Evolutionary conservation across 2,113 vertebrate genomes (phyloP), one percentile per base, ranked within the genome.

Genomic region (Conger conger): DNA sequence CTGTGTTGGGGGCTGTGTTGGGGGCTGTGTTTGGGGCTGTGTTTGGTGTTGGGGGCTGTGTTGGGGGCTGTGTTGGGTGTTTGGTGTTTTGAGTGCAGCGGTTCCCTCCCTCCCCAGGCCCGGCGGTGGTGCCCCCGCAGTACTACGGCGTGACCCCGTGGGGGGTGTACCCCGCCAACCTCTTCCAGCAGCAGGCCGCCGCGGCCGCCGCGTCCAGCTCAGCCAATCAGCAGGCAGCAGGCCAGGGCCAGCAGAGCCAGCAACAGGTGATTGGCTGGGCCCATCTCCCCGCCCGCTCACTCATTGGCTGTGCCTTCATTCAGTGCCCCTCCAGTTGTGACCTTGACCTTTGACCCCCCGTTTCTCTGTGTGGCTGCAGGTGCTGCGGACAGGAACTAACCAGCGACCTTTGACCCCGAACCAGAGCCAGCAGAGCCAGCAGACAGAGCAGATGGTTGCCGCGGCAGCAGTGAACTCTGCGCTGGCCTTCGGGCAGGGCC

Each of bases 131-230:
- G 88, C 98, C 98, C 89, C 98, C 96, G 87, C 98, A 99, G 93
- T 99, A 99, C 94, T 99, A 99, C 0, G 98, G 98, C 82, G 98
- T 99, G 54, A 98, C 97, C 0, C 98, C 98, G 15, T 99, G 98
- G 98, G 98, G 98, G 11, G 98, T 99, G 45, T 99, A 99, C 85
- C 98, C 98, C 30, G 98, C 98, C 89, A 99, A 97, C 86, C 97
- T 99, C 79, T 99, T 99, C 92, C 98, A 98, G 93, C 98, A 99
- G 91, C 98, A 99, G 87, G 98, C 98, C 0, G 97, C 68, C 6
- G 68, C 68, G 13, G 68, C 98, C 1, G 97, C 96, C 86, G 97
- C 97, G 79, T 97, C 95, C 83, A 99, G 93, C 88, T 98, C 97
- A 0, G 97, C 97, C 83, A 98, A 94, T 93, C 98, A 99, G 90